Evolutionary conservation across 2,797 vertebrate genomes (phyloP).

Genomic region (Cryptoblepharus egeriae): DNA sequence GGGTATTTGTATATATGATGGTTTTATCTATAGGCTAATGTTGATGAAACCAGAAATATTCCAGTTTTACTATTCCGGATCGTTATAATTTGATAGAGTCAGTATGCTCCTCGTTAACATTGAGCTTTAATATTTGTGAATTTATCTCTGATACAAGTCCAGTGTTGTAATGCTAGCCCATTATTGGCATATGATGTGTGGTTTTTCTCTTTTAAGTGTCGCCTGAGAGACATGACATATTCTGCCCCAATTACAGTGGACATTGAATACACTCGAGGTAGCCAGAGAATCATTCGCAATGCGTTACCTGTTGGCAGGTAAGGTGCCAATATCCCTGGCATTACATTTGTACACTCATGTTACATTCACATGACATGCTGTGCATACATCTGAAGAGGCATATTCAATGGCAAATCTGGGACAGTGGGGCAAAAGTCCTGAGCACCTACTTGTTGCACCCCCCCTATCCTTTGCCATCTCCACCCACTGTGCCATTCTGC

Average conservation of each 20-base stretch:
- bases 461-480: too few species aligned
- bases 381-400: too few species aligned
- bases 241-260: constrained; percentile 97
- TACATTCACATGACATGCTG: too few species aligned
- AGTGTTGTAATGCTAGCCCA: not conserved
- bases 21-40: not conserved
- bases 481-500: too few species aligned
- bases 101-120: not conserved
- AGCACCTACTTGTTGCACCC: too few species aligned
- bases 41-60: not conserved
- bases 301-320: constrained; percentile 95
- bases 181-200: not conserved
- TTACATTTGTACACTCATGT: too few species aligned
- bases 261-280: constrained; percentile 97
- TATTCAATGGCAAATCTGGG: too few species aligned
- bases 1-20: not conserved
- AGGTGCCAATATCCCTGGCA: rapidly evolving
- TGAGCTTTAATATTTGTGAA: not conserved
- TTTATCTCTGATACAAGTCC: not conserved
- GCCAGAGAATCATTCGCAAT: constrained; percentile 97
- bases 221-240: constrained; percentile 96
- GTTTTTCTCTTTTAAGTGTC: constrained; percentile 83
- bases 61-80: not conserved
- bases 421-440: too few species aligned
- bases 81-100: not conserved